Percentiles rank a stretch among this genome's conserved stretches.
These are phyloP conservation scores for Drosophila buzzatii DNA, from an alignment of 2,888 invertebrate genomes.

Conservation along the genomic window DNA sequence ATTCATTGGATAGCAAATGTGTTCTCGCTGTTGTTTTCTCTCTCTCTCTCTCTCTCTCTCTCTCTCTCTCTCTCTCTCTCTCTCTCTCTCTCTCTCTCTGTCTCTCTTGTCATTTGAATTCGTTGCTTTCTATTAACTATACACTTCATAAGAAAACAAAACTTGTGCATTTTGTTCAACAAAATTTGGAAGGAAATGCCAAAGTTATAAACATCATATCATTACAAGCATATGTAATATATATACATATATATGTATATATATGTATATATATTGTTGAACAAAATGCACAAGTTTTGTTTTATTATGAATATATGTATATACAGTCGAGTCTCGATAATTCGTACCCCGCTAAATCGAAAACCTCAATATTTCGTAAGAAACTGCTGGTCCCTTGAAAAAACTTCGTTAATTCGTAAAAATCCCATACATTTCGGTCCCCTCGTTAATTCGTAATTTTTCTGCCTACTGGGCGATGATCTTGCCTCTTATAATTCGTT, in stretches of 20 bases:
- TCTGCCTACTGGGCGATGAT: too few relatives aligned
- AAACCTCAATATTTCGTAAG: too few relatives aligned
- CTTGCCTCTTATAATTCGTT: too few relatives aligned
- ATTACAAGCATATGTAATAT: constrained; percentile 10
- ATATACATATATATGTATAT: neutral
- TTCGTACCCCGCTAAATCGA: too few relatives aligned
- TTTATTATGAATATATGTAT: too few relatives aligned
- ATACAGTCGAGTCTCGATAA: too few relatives aligned
- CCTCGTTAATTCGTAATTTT: too few relatives aligned
- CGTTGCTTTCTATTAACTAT: constrained; percentile 19
- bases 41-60: neutral
- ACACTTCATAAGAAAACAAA: constrained; percentile 25
- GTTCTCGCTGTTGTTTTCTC: neutral
- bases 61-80: constrained; percentile 1
- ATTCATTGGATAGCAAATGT: constrained; percentile 33
- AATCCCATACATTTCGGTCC: too few relatives aligned
- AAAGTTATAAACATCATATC: constrained; percentile 17
- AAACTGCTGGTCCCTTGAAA: too few relatives aligned
- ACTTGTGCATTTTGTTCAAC: constrained; percentile 53
- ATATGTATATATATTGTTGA: too few relatives aligned
- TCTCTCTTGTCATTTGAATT: constrained; percentile 1
- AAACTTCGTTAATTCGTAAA: too few relatives aligned
- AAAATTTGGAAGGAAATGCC: constrained; percentile 52
- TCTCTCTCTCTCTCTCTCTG: neutral
- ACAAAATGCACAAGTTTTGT: too few relatives aligned